Evolutionary conservation across 2,888 invertebrate genomes (phyloP).

Genomic region (Leptopilina drosophilae): DNA sequence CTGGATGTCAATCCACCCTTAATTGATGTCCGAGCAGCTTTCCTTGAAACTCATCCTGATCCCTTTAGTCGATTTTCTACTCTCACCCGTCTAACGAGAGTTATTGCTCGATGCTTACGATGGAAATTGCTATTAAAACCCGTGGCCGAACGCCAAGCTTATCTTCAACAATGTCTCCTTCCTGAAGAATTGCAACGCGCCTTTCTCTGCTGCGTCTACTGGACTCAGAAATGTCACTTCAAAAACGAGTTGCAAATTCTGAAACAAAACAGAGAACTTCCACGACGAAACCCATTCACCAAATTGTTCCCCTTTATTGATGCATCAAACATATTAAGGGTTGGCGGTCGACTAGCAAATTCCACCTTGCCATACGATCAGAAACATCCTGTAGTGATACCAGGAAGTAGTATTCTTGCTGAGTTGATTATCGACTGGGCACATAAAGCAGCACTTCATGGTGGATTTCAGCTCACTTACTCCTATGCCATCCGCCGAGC

Average conservation of each 20-base stretch:
- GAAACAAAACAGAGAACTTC: background rate
- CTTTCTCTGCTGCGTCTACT: background rate
- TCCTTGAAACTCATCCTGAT: background rate
- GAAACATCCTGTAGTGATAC: background rate
- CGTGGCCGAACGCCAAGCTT: background rate
- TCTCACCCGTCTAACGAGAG: background rate
- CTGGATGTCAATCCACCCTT: background rate
- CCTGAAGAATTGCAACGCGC: background rate
- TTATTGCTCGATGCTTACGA: background rate
- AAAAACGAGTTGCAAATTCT: background rate
- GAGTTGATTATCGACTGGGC: background rate
- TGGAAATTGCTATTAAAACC: background rate
- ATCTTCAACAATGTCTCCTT: background rate
- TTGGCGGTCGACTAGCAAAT: conserved; percentile 19
- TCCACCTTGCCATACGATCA: background rate
- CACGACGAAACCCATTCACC: background rate
- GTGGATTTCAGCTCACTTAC: background rate
- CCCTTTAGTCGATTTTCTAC: background rate
- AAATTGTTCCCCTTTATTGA: conserved; percentile 20
- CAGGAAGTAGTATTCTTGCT: background rate
- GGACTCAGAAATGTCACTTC: background rate
- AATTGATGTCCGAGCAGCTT: background rate
- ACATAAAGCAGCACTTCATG: background rate
- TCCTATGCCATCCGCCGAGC: background rate
- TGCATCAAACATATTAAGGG: conserved; percentile 8